These are phyloP conservation scores for Cyanoliseus patagonus DNA, from an alignment of 2,113 vertebrate species.

Conservation along the genomic window DNA sequence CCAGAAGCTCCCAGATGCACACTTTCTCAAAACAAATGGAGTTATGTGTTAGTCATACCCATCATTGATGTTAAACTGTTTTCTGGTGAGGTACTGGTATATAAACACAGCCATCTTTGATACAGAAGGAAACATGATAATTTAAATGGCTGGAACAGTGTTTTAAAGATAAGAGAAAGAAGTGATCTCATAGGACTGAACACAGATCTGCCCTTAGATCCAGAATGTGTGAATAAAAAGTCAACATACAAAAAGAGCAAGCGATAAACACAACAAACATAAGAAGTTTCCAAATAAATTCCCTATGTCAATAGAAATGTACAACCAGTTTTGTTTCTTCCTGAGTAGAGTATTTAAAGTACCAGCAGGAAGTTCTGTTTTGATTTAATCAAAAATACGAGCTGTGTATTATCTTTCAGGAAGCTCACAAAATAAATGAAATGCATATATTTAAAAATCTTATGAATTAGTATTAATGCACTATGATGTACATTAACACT, in stretches of 20 bases:
- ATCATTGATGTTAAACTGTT: neutral
- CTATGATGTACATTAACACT: neutral
- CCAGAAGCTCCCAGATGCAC: neutral
- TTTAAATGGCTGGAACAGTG: neutral
- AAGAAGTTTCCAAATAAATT: neutral
- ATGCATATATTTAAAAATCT: neutral
- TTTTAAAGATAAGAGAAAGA: neutral
- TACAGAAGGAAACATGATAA: neutral
- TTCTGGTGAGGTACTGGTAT: neutral
- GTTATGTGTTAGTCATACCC: neutral
- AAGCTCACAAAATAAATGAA: neutral
- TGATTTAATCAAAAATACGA: neutral
- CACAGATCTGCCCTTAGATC: neutral
- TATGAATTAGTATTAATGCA: neutral
- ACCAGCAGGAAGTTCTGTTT: neutral
- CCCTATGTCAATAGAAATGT: neutral
- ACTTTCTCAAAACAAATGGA: neutral
- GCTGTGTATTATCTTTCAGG: neutral
- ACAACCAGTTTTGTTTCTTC: neutral
- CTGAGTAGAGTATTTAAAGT: neutral
- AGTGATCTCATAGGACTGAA: neutral
- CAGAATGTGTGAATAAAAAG: neutral
- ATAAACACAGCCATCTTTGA: neutral
- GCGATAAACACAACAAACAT: neutral
- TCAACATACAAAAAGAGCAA: neutral